phyloP scores from a whole-genome alignment of 2,888 invertebrate species.

The Mimachlamys varia region DNA sequence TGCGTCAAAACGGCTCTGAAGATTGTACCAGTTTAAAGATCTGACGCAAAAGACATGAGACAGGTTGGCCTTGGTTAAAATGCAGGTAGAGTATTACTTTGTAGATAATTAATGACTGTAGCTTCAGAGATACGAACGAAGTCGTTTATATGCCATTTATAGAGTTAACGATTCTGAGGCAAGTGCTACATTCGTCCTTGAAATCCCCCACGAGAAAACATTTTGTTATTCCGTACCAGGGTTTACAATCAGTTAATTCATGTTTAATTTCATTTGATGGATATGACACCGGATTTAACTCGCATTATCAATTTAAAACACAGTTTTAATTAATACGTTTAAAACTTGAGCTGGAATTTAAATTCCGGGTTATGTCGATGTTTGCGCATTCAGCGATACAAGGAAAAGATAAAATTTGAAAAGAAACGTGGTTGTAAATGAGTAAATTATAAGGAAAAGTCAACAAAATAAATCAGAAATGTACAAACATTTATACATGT shows the following conservation, averaged over 20 bases:
- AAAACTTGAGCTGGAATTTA: not conserved
- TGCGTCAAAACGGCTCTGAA: too few relatives aligned
- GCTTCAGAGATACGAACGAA: not conserved
- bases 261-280: not conserved
- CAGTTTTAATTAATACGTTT: conserved; percentile 8
- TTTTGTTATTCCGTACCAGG: not conserved
- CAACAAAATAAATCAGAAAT: too few relatives aligned
- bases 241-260: not conserved
- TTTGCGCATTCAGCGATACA: not conserved
- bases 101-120: not conserved
- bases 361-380: not conserved
- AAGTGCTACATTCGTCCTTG: not conserved
- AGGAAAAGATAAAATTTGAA: not conserved
- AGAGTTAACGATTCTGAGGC: not conserved
- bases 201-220: not conserved
- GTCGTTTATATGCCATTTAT: not conserved
- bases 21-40: too few relatives aligned
- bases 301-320: not conserved
- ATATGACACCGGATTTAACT: not conserved
- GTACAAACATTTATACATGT: too few relatives aligned
- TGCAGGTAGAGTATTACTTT: not conserved
- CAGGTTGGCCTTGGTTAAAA: not conserved
- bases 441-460: not conserved
- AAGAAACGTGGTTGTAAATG: not conserved
- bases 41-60: too few relatives aligned